Conservation (phyloP, 2,113 vertebrate genomes). For the Baryphthengus martii region DNA sequence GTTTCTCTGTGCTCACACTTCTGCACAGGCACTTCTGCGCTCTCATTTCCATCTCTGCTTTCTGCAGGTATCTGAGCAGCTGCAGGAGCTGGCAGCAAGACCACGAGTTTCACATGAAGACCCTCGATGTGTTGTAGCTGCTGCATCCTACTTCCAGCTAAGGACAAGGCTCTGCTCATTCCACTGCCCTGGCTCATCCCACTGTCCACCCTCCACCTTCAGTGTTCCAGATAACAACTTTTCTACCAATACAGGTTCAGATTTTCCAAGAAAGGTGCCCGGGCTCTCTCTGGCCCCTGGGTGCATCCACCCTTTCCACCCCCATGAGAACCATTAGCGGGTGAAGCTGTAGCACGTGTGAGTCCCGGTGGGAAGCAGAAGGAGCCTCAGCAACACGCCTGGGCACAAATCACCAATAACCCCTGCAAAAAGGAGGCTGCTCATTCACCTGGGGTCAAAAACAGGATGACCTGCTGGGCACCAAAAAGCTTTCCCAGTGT, state of each 20-base stretch:
- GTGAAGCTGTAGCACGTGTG: not conserved
- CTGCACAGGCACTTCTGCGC: not conserved
- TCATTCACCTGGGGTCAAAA: not conserved
- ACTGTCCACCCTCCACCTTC: not conserved
- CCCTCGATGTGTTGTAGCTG: not conserved
- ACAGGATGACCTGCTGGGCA: not conserved
- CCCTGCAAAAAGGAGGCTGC: not conserved
- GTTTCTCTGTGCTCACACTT: not conserved
- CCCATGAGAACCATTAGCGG: accelerated
- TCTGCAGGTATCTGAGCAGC: not conserved
- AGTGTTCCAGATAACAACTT: not conserved
- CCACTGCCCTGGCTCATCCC: accelerated
- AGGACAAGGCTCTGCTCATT: not conserved
- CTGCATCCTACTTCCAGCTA: not conserved
- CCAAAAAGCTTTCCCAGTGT: not conserved
- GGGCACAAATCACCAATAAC: accelerated
- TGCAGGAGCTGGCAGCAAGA: not conserved
- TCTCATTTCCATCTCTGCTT: not conserved
- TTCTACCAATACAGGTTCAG: not conserved
- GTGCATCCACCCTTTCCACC: not conserved
- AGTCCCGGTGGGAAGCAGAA: not conserved
- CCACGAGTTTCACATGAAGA: not conserved
- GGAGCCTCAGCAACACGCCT: not conserved
- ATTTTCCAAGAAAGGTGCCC: not conserved
- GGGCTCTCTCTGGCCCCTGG: not conserved